These are phyloP conservation scores for Alviniconcha strummeri DNA, from an alignment of 2,888 invertebrate genomes.

Conservation along the genomic window DNA sequence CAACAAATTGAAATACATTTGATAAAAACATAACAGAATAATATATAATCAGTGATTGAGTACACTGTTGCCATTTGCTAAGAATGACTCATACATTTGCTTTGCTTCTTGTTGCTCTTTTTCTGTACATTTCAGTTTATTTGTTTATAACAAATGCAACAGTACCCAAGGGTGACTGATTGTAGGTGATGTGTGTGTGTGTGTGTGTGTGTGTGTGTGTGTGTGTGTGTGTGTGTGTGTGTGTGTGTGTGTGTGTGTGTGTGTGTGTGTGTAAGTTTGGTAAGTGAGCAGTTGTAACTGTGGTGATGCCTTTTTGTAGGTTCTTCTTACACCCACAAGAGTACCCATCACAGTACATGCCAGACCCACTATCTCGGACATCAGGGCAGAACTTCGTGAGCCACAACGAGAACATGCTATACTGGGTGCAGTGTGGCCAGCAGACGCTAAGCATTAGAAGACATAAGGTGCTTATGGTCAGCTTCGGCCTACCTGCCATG, in stretches of 20 bases:
- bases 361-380: conserved; percentile 41
- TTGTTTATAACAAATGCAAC: too few relatives aligned
- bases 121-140: too few relatives aligned
- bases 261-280: neutral
- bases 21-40: too few relatives aligned
- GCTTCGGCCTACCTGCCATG: conserved; percentile 55
- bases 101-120: too few relatives aligned
- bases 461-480: conserved; percentile 43
- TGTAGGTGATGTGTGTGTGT: neutral
- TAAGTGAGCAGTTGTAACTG: neutral
- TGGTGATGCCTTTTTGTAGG: conserved; percentile 19
- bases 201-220: conserved; percentile 14
- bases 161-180: too few relatives aligned
- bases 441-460: conserved; percentile 49
- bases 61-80: too few relatives aligned
- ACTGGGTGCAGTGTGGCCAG: conserved; percentile 56
- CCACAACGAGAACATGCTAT: conserved; percentile 41
- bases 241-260: conserved; percentile 9
- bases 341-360: conserved; percentile 45
- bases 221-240: neutral
- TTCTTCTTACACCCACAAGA: conserved; percentile 38
- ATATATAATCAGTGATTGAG: too few relatives aligned
- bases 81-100: too few relatives aligned
- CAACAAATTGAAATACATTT: too few relatives aligned
- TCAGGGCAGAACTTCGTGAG: conserved; percentile 62